Evolutionary conservation across 2,113 vertebrate genomes (phyloP).

Genomic region (Rhizomys pruinosus): DNA sequence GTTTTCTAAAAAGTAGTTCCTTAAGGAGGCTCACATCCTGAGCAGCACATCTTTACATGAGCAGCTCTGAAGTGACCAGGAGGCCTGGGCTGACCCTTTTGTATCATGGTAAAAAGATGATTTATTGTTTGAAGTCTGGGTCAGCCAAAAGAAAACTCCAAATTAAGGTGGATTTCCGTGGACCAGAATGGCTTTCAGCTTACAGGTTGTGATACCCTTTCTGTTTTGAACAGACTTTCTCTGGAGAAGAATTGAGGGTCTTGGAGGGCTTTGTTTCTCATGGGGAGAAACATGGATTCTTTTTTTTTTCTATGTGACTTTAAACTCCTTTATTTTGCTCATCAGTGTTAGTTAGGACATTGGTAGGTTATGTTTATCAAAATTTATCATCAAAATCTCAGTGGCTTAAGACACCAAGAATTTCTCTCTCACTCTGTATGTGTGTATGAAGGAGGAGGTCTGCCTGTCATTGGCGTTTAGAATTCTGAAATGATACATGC

Average conservation of each 20-base stretch:
- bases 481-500: too few relatives aligned
- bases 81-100: neutral
- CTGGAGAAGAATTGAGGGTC: neutral
- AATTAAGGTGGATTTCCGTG: neutral
- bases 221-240: neutral
- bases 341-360: neutral
- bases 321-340: neutral
- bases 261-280: neutral
- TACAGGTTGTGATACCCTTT: neutral
- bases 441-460: neutral
- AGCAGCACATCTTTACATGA: neutral
- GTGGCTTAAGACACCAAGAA: neutral
- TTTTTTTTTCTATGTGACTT: conserved; percentile 3
- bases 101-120: neutral
- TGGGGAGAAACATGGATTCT: neutral
- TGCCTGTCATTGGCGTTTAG: neutral
- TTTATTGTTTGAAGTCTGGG: neutral
- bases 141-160: neutral
- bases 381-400: neutral
- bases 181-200: neutral
- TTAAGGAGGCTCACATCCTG: neutral
- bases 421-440: neutral
- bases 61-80: neutral
- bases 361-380: too few relatives aligned
- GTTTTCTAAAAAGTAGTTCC: conserved; percentile 49